These are phyloP conservation scores for Homarus americanus DNA, from an alignment of 1,140 invertebrate genomes.

Conservation along the genomic window DNA sequence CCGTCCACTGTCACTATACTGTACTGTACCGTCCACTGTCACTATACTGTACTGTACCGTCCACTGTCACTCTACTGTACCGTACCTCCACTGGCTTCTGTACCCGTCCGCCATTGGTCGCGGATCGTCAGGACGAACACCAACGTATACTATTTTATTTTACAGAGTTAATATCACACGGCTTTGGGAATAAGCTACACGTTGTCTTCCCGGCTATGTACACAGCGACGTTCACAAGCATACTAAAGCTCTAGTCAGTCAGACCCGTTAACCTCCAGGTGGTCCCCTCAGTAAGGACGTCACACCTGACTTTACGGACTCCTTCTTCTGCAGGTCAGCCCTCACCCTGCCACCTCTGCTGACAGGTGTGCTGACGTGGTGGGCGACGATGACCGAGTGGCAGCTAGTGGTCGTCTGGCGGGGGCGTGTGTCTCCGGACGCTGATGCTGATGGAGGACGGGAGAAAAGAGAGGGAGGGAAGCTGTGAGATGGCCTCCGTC, in stretches of 20 bases:
- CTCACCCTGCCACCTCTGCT: neutral
- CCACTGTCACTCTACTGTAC: too few species aligned
- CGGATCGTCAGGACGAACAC: constrained; percentile 40
- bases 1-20: too few species aligned
- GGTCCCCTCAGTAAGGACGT: neutral
- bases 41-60: too few species aligned
- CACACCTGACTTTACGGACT: neutral
- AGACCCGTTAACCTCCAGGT: neutral
- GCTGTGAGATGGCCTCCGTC: neutral
- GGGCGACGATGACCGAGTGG: neutral
- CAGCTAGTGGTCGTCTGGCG: constrained; percentile 48
- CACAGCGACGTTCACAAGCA: constrained; percentile 23
- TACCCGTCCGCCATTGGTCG: constrained; percentile 8
- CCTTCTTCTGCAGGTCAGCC: neutral
- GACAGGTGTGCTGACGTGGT: neutral
- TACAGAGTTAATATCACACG: constrained; percentile 51
- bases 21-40: too few species aligned
- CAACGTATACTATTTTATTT: neutral
- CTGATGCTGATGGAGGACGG: constrained; percentile 61
- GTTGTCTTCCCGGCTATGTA: constrained; percentile 4
- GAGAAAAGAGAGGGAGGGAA: constrained; percentile 19
- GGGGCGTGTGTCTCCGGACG: constrained; percentile 41
- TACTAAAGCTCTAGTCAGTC: constrained; percentile 48
- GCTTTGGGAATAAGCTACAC: neutral
- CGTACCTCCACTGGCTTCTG: neutral